phyloP scores from a whole-genome alignment of 2,888 invertebrate species.

The Polydrusus pterygomalis region DNA sequence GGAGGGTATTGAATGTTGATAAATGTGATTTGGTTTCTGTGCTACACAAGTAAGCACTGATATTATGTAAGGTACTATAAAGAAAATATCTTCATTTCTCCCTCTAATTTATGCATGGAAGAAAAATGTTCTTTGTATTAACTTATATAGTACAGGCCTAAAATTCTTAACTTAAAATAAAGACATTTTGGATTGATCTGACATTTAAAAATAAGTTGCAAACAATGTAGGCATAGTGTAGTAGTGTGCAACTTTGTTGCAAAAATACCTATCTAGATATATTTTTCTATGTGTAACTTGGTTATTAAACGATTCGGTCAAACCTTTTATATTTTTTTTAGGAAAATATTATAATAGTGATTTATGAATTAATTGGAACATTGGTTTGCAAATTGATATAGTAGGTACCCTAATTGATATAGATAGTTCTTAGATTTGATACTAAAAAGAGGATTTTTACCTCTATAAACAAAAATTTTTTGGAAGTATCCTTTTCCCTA shows the following conservation, averaged over 20 bases:
- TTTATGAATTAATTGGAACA: not conserved
- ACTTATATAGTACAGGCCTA: too few species aligned
- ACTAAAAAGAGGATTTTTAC: too few species aligned
- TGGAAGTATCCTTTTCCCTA: not conserved
- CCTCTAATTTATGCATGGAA: too few species aligned
- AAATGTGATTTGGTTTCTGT: slow-evolving; percentile 5
- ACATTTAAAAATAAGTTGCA: not conserved
- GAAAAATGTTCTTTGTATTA: not conserved
- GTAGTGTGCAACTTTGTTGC: slow-evolving; percentile 13
- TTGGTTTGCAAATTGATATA: slow-evolving; percentile 11
- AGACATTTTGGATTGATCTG: not conserved
- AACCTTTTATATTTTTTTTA: slow-evolving; percentile 5
- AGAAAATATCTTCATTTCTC: too few species aligned
- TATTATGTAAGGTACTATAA: too few species aligned
- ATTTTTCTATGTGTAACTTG: slow-evolving; percentile 23
- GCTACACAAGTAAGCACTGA: not conserved
- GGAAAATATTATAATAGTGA: not conserved
- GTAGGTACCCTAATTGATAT: not conserved
- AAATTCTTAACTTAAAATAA: not conserved
- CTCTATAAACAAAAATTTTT: slow-evolving; percentile 1
- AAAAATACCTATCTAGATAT: slow-evolving; percentile 22
- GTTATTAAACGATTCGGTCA: not conserved
- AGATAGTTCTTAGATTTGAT: too few species aligned
- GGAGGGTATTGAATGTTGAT: slow-evolving; percentile 13
- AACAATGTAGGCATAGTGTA: not conserved